These are phyloP conservation scores for Pantherophis alleghaniensis DNA, from an alignment of 2,797 vertebrate species.

Conservation along the genomic window DNA sequence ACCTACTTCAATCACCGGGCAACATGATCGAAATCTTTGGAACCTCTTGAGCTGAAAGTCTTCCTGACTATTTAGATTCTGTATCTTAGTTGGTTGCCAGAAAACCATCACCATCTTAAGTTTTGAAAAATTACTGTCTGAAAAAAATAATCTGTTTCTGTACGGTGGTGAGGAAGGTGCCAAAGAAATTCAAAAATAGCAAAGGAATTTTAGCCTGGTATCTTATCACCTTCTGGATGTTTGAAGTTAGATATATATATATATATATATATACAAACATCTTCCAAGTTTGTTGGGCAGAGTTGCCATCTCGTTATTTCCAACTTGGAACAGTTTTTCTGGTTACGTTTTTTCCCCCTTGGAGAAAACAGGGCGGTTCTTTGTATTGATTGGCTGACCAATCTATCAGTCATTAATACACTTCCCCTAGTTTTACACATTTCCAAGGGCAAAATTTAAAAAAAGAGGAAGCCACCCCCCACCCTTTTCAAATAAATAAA, in stretches of 20 bases:
- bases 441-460: neutral
- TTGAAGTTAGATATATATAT: no score
- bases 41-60: conserved; percentile 18
- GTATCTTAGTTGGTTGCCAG: conserved; percentile 21
- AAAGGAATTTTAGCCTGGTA: neutral
- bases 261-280: neutral
- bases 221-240: neutral
- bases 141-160: neutral
- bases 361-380: neutral
- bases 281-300: neutral
- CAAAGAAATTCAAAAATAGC: neutral
- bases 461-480: neutral
- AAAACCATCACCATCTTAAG: neutral
- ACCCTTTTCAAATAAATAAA: neutral
- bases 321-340: neutral
- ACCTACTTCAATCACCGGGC: conserved; percentile 60
- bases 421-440: neutral
- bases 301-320: neutral
- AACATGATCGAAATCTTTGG: conserved; percentile 50
- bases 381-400: neutral
- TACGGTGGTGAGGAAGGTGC: neutral
- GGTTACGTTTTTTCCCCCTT: neutral
- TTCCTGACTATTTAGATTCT: conserved; percentile 15
- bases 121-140: neutral
- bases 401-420: neutral